Percentiles rank a stretch among this genome's conserved stretches.
Evolutionary conservation across 2,888 invertebrate genomes (phyloP).

Genomic region (Tholera decimalis): DNA sequence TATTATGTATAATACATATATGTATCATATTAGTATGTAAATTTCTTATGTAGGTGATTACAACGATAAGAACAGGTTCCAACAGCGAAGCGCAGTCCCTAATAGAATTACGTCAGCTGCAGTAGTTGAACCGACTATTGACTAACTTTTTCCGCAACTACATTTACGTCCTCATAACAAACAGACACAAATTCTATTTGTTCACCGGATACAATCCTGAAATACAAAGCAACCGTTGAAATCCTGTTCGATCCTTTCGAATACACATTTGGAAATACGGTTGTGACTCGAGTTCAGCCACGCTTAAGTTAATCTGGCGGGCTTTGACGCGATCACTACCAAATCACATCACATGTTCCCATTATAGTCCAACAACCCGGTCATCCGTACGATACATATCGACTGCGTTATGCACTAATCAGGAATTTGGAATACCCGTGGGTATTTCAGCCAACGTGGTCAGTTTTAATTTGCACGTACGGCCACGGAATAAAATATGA

Average conservation of each 20-base stretch:
- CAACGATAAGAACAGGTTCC: background rate
- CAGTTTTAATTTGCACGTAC: conserved; percentile 19
- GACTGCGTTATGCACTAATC: conserved; percentile 28
- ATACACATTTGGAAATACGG: conserved; percentile 71
- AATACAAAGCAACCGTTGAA: conserved; percentile 62
- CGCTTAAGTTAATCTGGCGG: conserved; percentile 73
- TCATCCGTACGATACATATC: conserved; percentile 4
- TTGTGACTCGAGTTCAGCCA: conserved; percentile 68
- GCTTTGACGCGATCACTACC: conserved; percentile 71
- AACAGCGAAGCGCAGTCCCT: background rate
- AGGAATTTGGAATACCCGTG: conserved; percentile 35
- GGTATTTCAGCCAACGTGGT: conserved; percentile 13
- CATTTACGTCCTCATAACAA: conserved; percentile 45
- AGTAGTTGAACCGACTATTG: background rate
- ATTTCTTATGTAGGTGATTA: too few species aligned
- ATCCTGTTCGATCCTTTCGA: conserved; percentile 70
- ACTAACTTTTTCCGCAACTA: conserved; percentile 26
- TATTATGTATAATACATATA: too few species aligned
- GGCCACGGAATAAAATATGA: conserved; percentile 31
- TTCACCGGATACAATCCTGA: conserved; percentile 59
- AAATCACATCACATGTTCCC: conserved; percentile 72
- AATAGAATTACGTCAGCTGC: background rate
- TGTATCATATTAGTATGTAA: too few species aligned
- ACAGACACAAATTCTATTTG: conserved; percentile 49
- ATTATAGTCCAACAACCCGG: conserved; percentile 46